A percentile compares a stretch with the other conserved stretches of the same genome.
Conservation (phyloP, 2,888 invertebrate genomes). For the Eupelmus urozonus region DNA sequence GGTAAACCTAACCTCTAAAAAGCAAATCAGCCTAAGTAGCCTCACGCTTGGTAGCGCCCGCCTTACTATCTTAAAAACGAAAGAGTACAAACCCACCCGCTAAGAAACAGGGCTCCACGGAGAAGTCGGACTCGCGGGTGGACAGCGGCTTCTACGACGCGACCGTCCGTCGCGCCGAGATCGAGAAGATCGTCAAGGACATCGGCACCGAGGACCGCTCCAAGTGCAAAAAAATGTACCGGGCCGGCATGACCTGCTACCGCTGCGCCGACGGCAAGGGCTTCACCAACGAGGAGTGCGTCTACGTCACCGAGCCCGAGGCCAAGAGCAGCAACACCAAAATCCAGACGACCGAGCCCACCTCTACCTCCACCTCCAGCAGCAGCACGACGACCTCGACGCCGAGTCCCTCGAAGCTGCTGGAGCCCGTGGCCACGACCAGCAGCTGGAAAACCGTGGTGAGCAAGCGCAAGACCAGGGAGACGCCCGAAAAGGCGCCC, state of each 20-base stretch:
- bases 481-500: slow-evolving; percentile 59
- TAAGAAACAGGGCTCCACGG: not conserved
- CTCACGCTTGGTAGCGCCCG: no score
- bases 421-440: slow-evolving; percentile 63
- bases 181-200: slow-evolving; percentile 85
- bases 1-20: no score
- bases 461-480: slow-evolving; percentile 64
- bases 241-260: slow-evolving; percentile 88
- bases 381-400: slow-evolving; percentile 7
- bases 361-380: not conserved
- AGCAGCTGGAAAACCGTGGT: slow-evolving; percentile 65
- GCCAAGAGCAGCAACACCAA: slow-evolving; percentile 80
- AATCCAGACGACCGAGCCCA: slow-evolving; percentile 44
- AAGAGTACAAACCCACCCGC: not conserved
- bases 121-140: slow-evolving; percentile 26
- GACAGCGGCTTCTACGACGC: slow-evolving; percentile 66
- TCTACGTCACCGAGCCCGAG: slow-evolving; percentile 84
- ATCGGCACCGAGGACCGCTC: slow-evolving; percentile 86
- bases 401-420: slow-evolving; percentile 56
- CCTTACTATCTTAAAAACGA: not conserved
- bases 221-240: slow-evolving; percentile 84
- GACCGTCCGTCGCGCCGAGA: slow-evolving; percentile 80
- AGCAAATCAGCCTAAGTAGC: no score
- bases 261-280: slow-evolving; percentile 85
- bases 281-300: slow-evolving; percentile 87